Conservation (phyloP, 2,888 invertebrate genomes). For the Leptopilina myrica region DNA sequence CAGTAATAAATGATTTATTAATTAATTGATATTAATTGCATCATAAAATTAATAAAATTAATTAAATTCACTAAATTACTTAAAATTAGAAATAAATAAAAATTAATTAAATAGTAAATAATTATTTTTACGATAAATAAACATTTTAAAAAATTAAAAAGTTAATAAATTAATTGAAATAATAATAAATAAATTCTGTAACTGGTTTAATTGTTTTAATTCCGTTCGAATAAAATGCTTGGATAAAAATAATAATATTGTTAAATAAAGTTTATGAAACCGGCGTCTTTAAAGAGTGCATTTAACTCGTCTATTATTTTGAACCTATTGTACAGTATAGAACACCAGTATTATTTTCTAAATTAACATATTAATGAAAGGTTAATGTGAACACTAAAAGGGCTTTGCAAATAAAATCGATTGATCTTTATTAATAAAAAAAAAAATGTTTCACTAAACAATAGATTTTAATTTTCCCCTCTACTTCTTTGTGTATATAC, state of each 20-base stretch:
- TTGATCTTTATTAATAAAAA: neutral
- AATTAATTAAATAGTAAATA: too few species aligned
- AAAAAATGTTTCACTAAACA: neutral
- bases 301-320: neutral
- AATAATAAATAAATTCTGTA: too few species aligned
- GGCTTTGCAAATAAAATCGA: neutral
- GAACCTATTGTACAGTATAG: neutral
- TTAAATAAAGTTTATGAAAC: neutral
- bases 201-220: too few species aligned
- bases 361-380: conserved; percentile 8
- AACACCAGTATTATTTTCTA: neutral
- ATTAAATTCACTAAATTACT: too few species aligned
- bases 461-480: neutral
- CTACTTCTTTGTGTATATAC: neutral
- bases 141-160: too few species aligned
- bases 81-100: too few species aligned
- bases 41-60: too few species aligned
- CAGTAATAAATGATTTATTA: too few species aligned
- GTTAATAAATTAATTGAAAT: too few species aligned
- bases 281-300: neutral
- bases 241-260: neutral
- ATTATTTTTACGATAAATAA: too few species aligned
- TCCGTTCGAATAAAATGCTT: neutral
- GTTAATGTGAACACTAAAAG: neutral
- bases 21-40: too few species aligned